Base-by-base conservation (phyloP, 2,888 invertebrate genomes). In the Drosophila sordidula region DNA sequence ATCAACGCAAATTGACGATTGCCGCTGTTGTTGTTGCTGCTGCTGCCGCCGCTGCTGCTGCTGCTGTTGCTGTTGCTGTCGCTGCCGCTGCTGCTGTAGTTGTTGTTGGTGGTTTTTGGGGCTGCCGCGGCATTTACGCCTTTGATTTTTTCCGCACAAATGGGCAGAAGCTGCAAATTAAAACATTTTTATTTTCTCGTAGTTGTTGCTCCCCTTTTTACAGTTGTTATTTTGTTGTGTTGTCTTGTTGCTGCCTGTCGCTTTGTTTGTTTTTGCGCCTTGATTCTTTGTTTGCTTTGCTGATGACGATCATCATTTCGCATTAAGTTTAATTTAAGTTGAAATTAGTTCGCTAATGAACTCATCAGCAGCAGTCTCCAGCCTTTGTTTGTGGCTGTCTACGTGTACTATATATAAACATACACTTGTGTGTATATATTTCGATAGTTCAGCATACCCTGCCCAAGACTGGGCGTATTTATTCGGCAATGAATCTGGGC, bases 261-360 rank as follows among this genome's bases (percentile, higher is more conserved):
- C 49, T 68, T 54, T 75, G 72, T 70, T 78, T 68, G 71, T 69
- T 76, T 82, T 75, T 79, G 71, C 59, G 62, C 69, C 69, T 74
- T 76, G 64, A 70, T 74, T 80, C 84, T 90, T 81, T 90, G 89
- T 90, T 90, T 90, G 84, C 78, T 83, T 76, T 90, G 74, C 74
- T 85, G 87, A 89, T 89, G 80, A 76, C 84, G 78, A 89, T 90
- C 90, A 89, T 90, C 90, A 78, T 78, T 86, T 84, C 86, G 78
- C 86, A 89, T 90, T 91, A 90, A 90, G 90, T 89, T 90, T 90
- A 90, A 90, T 91, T 91, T 83, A 88, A 89, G 87, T 87, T 87
- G 89, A 90, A 90, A 90, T 91, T 90, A 89, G 89, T 87, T 86
- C 85, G 85, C 82, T 90, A 90, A 91, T 91, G 90, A 91, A 91